Conservation (phyloP, 2,113 vertebrate genomes). For the Ptilorrhoa leucosticta region DNA sequence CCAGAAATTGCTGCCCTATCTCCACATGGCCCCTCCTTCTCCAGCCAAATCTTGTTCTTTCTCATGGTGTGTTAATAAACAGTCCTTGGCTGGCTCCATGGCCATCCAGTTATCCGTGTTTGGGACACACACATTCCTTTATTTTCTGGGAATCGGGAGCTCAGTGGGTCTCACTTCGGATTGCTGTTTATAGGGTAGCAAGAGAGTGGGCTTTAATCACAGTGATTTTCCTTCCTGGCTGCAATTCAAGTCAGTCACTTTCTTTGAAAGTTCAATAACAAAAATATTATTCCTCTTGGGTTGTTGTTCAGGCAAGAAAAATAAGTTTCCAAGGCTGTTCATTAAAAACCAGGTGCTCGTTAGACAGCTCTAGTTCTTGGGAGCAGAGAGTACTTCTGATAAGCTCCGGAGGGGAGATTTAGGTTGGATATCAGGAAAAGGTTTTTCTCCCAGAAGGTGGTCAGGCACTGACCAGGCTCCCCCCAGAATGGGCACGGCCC, state of each 20-base stretch:
- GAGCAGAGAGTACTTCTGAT: not conserved
- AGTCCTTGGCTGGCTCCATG: not conserved
- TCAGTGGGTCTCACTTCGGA: not conserved
- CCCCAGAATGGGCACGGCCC: not conserved
- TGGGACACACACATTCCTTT: not conserved
- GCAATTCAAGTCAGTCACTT: not conserved
- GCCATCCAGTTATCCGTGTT: not conserved
- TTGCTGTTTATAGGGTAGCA: rapidly evolving
- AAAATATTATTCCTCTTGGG: not conserved
- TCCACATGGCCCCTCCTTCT: not conserved
- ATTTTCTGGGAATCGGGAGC: not conserved
- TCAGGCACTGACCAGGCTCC: not conserved
- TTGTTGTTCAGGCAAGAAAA: not conserved
- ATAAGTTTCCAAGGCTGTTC: not conserved
- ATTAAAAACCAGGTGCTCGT: rapidly evolving
- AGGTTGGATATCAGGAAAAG: not conserved
- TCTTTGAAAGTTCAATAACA: not conserved
- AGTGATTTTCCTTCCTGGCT: not conserved
- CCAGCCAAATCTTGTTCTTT: not conserved
- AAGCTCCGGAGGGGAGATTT: not conserved
- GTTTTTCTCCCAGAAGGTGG: not conserved
- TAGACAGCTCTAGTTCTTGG: not conserved
- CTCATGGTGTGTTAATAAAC: not conserved
- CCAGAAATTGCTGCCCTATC: not conserved
- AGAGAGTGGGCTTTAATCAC: not conserved